These are phyloP conservation scores for Atta texana DNA, from an alignment of 1,140 invertebrate species.

Conservation along the genomic window DNA sequence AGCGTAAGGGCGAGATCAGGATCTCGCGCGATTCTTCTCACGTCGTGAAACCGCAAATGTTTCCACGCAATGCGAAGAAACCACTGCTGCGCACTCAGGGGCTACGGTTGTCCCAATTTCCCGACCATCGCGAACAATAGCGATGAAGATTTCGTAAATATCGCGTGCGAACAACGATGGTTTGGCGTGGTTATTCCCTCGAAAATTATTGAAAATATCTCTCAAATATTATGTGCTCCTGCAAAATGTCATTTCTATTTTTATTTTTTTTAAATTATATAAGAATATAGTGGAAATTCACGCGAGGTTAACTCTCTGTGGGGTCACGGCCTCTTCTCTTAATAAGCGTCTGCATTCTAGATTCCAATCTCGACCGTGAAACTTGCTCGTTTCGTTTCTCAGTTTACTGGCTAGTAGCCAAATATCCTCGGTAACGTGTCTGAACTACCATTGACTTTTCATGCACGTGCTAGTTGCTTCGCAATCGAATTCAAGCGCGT, in stretches of 20 bases:
- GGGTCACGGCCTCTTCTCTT: slow-evolving; percentile 5
- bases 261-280: not conserved
- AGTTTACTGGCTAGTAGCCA: slow-evolving; percentile 67
- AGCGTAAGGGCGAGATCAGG: not conserved
- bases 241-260: not conserved
- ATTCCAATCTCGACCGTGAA: slow-evolving; percentile 73
- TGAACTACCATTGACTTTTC: slow-evolving; percentile 29
- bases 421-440: slow-evolving; percentile 60
- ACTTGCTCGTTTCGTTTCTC: slow-evolving; percentile 62
- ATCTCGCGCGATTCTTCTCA: not conserved
- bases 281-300: not conserved
- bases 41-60: not conserved
- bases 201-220: not conserved
- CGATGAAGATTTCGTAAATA: slow-evolving; percentile 29
- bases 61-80: slow-evolving; percentile 1
- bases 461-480: slow-evolving; percentile 11
- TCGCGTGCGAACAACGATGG: not conserved
- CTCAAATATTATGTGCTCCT: not conserved
- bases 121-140: slow-evolving; percentile 3
- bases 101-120: slow-evolving; percentile 28
- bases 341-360: slow-evolving; percentile 26
- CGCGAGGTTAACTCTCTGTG: not conserved
- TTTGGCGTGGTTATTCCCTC: not conserved
- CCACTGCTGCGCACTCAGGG: not conserved
- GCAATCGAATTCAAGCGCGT: slow-evolving; percentile 56